Evolutionary conservation across 2,797 vertebrate species (phyloP).

Genomic region (Labroides dimidiatus): DNA sequence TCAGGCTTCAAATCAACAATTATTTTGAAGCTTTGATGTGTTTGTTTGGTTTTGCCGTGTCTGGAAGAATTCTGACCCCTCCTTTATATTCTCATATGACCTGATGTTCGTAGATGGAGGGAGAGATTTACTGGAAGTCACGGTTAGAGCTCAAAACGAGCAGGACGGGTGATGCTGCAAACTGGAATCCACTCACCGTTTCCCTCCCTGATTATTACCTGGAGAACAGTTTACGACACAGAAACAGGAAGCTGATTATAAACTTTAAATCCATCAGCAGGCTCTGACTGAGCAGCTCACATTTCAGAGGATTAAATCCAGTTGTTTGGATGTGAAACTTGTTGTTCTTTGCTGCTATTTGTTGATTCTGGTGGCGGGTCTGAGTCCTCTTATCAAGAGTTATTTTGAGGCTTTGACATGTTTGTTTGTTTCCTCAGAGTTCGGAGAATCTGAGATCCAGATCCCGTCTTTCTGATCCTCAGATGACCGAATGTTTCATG

Average conservation of each 20-base stretch:
- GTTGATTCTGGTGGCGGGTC: conserved; percentile 19
- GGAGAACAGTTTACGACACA: too few species aligned
- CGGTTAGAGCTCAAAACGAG: too few species aligned
- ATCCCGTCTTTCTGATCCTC: conserved; percentile 22
- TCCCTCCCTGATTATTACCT: too few species aligned
- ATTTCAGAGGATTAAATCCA: not conserved
- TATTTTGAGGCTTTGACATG: conserved; percentile 12
- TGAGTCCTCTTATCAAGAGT: conserved; percentile 16
- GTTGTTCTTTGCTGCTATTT: not conserved
- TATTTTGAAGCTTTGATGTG: conserved; percentile 11
- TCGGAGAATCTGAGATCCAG: conserved; percentile 29
- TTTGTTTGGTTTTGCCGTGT: conserved; percentile 39
- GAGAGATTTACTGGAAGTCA: too few species aligned
- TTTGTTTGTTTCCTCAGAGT: conserved; percentile 39
- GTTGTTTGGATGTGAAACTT: conserved; percentile 6
- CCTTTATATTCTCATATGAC: conserved; percentile 23
- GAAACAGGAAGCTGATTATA: too few species aligned
- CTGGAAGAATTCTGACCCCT: conserved; percentile 25
- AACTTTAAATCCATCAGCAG: too few species aligned
- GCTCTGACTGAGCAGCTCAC: too few species aligned
- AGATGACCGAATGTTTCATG: not conserved
- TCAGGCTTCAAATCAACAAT: conserved; percentile 15
- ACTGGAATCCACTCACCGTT: too few species aligned
- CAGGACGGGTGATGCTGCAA: too few species aligned
- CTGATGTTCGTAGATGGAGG: conserved; percentile 10